A percentile compares a stretch with the other conserved stretches of the same genome.
phyloP scores from a whole-genome alignment of 2,888 invertebrate species.

The Hoplodrina blanda region DNA sequence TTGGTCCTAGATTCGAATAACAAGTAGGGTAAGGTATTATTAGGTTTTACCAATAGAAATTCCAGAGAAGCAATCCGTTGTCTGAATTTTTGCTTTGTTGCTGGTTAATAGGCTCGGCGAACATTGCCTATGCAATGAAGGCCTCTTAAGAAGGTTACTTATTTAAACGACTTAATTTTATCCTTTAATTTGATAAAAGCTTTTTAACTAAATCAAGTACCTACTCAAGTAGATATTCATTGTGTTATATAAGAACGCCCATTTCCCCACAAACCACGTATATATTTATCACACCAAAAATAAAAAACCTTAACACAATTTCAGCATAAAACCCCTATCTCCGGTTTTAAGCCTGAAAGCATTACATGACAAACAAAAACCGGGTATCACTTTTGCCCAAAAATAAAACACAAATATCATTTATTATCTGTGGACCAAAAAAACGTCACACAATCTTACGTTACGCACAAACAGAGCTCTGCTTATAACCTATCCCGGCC shows the following conservation, averaged over 20 bases:
- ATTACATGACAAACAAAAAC: constrained; percentile 44
- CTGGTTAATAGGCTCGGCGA: no score
- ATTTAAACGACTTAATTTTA: no score
- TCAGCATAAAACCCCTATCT: constrained; percentile 26
- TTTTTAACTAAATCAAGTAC: no score
- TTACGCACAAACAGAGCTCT: constrained; percentile 81
- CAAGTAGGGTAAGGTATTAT: no score
- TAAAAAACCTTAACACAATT: constrained; percentile 23
- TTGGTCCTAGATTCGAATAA: no score
- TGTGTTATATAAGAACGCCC: neutral
- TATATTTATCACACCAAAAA: constrained; percentile 20
- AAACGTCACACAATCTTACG: constrained; percentile 84
- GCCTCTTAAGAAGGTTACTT: no score
- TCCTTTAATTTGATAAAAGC: no score
- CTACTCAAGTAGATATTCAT: neutral
- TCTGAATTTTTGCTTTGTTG: no score
- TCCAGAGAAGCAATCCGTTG: no score
- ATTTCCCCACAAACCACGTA: neutral
- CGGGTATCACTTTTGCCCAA: constrained; percentile 35
- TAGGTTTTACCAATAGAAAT: no score
- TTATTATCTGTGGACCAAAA: constrained; percentile 75
- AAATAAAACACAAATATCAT: constrained; percentile 63
- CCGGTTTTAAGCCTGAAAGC: constrained; percentile 24
- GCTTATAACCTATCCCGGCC: constrained; percentile 81
- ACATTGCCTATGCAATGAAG: no score